Evolutionary conservation across 2,113 vertebrate species (phyloP), one percentile per base, ranked within the genome.

Genomic region (Aspiorhynchus laticeps): DNA sequence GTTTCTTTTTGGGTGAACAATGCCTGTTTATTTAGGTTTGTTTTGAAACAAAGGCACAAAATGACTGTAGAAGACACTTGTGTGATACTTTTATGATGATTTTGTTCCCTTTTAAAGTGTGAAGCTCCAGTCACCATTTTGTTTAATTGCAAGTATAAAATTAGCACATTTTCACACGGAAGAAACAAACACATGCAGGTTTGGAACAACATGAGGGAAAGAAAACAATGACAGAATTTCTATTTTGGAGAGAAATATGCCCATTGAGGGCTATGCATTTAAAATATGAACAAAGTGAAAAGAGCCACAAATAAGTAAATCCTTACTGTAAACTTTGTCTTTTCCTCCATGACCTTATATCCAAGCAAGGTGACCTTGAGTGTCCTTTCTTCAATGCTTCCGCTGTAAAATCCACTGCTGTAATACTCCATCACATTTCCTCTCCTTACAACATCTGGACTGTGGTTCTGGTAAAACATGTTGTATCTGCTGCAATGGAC

Each of bases 251-350:
- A 12, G 5, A 74, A 74, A 73, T 41, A 74, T 43, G 36, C 11
- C 24, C 12, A n/a, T 11, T 15, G 17, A 21, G 17, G 17, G 28
- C 26, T 33, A 69, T 7, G 2, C 1, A 36, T 36, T 36, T 9
- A 9, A 69, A 71, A 71, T 21, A 19, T 17, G 14, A 71, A 71
- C 33, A 46, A 26, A 43, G 51, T 11, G 6, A 31, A 67, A 31
- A 9, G 36, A 15, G 61, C n/a, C 26, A 10, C 15, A 28, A 36
- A 80, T 14, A 8, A 46, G 2, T 33, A 26, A 69, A 61, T n/a
- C 10, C 96, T 94, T 94, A 98, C 97, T 28, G 96, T 98, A 89
- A 97, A 98, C 93, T 97, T 98, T 48, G 96, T 95, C 86, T 96
- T 95, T 90, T 98, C 96, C 88, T 97, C 96, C 95, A 97, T 97